Percentiles rank a stretch among this genome's conserved stretches.
Evolutionary conservation across 1,140 invertebrate genomes (phyloP).

Genomic region (Sitodiplosis mosellana): DNA sequence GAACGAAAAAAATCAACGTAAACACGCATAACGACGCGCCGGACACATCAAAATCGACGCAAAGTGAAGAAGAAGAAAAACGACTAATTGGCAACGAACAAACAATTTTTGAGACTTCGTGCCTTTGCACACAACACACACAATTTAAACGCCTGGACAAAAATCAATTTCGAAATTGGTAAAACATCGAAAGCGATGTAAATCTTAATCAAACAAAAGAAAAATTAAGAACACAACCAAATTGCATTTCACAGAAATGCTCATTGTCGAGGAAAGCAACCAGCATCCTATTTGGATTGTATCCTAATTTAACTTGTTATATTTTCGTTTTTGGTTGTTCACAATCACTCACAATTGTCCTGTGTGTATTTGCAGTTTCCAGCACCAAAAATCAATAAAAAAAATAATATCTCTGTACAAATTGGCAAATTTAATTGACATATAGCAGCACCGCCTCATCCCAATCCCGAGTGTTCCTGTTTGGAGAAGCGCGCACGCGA

Average conservation of each 20-base stretch:
- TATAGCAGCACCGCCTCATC: too few relatives aligned
- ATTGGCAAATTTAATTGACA: too few relatives aligned
- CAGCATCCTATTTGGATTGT: background rate
- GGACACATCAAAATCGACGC: background rate
- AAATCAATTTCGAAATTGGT: background rate
- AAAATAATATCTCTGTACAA: too few relatives aligned
- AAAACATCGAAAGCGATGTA: too few relatives aligned
- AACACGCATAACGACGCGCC: too few relatives aligned
- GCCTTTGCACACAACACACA: background rate
- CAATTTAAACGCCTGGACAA: background rate
- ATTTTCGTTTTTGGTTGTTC: background rate
- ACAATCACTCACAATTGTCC: background rate
- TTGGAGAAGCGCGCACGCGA: too few relatives aligned
- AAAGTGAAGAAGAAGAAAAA: background rate
- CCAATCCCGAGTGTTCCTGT: too few relatives aligned
- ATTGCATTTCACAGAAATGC: background rate
- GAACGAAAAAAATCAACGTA: background rate
- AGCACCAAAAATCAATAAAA: too few relatives aligned
- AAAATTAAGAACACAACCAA: too few relatives aligned
- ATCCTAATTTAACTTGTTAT: background rate
- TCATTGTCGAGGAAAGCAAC: background rate
- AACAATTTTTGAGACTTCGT: background rate
- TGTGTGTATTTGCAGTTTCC: background rate
- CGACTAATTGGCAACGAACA: background rate
- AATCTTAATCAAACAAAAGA: too few relatives aligned